These are phyloP conservation scores for Trichogramma dendrolimi DNA, from an alignment of 2,888 invertebrate genomes.

Conservation along the genomic window DNA sequence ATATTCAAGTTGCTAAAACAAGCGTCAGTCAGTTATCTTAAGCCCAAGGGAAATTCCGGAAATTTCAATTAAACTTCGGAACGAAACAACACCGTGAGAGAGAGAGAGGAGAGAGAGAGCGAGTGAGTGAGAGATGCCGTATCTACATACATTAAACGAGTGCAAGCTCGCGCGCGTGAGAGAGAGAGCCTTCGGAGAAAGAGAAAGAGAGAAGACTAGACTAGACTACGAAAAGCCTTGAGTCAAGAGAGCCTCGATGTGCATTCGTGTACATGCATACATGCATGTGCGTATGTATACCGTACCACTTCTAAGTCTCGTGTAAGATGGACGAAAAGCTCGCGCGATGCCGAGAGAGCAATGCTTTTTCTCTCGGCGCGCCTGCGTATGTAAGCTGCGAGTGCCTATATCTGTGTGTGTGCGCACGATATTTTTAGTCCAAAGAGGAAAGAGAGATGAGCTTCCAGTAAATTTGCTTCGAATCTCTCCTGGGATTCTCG, in stretches of 20 bases:
- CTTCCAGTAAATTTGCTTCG: slow-evolving; percentile 10
- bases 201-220: too few species aligned
- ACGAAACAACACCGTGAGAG: slow-evolving; percentile 3
- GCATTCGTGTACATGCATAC: too few species aligned
- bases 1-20: background rate
- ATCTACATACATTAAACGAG: slow-evolving; percentile 24
- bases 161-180: slow-evolving; percentile 9
- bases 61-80: slow-evolving; percentile 24
- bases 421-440: background rate
- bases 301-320: too few species aligned
- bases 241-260: too few species aligned
- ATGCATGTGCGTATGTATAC: too few species aligned
- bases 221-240: too few species aligned
- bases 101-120: too few species aligned
- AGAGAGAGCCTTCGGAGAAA: background rate
- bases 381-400: slow-evolving; percentile 8
- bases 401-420: too few species aligned
- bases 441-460: background rate
- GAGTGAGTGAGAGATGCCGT: background rate
- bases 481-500: background rate
- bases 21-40: background rate
- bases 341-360: too few species aligned
- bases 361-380: too few species aligned
- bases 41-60: slow-evolving; percentile 17
- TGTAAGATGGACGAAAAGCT: too few species aligned